Conservation (phyloP, 2,888 invertebrate genomes). For the Myopa testacea region DNA sequence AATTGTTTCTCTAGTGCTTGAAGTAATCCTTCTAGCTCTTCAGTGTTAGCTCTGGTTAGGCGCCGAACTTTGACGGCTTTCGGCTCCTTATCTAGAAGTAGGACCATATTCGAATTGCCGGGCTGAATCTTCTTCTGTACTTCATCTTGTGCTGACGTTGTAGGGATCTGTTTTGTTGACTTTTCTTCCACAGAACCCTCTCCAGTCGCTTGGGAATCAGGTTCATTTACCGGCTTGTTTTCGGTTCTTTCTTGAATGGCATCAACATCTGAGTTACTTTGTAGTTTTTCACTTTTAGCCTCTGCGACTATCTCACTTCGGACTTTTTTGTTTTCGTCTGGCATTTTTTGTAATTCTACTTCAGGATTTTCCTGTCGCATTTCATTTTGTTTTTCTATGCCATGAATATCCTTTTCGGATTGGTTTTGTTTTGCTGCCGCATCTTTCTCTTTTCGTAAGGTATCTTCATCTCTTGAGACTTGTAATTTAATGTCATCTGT, state of each 20-base stretch:
- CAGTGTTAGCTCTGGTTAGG: slow-evolving; percentile 62
- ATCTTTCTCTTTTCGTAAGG: neutral
- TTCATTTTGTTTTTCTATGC: neutral
- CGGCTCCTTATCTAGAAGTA: slow-evolving; percentile 61
- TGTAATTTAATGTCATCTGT: neutral
- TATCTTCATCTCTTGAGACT: neutral
- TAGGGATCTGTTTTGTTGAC: neutral
- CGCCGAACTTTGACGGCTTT: slow-evolving; percentile 59
- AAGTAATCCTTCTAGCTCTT: slow-evolving; percentile 61
- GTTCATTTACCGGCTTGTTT: neutral
- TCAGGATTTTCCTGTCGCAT: neutral
- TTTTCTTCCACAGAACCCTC: neutral
- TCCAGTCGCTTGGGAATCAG: neutral
- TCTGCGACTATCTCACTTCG: neutral
- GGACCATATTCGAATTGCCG: slow-evolving; percentile 48
- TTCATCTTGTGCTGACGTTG: slow-evolving; percentile 10
- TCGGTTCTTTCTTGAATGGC: neutral
- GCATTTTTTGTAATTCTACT: neutral
- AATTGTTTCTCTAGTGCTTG: slow-evolving; percentile 63
- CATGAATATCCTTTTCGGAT: too few species aligned
- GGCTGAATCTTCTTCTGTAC: neutral
- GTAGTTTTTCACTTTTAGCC: neutral
- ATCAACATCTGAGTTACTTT: neutral
- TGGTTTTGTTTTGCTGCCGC: neutral
- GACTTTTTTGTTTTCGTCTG: neutral